Evolutionary conservation across 2,888 invertebrate species (phyloP), one percentile per base, ranked within the genome.

Genomic region (Crematogaster levior): DNA sequence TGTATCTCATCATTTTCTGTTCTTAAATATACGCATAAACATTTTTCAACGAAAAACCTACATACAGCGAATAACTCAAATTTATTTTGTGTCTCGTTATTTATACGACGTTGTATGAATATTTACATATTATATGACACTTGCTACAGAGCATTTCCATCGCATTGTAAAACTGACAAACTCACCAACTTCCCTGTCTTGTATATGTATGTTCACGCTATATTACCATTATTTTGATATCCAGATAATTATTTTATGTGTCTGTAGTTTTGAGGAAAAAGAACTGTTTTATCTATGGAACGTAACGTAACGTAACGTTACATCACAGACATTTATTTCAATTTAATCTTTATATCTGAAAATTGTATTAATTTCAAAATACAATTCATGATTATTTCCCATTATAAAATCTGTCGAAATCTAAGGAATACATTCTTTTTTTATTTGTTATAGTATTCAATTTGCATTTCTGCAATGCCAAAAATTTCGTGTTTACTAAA

Each of bases 21-120:
- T 27, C 12, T 75, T 53, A 75, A 75, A 15, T 51, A 51, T 75
- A 75, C 51, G 53, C n/a, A 9, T 15, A n/a, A 5, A 0, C 65
- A 75, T 70, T 84, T 61, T 74, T 75, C 51, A 27, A 58, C 27
- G 40, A 24, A 56, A 77, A 24, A 21, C 12, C 56, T 18, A 27
- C 37, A 18, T 58, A 51, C 34, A 12, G 18, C 73, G 61, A 84
- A 70, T 77, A 84, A 84, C 63, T 81, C 46, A 30, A 65, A 27
- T 81, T 81, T 73, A 73, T 66, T 77, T 83, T 61, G 18, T 43
- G 65, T 48, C 43, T 65, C 73, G 66, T 83, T 81, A 68, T 85
- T 85, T n/a, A n/a, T 84, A 84, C 53, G 66, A 24, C 15, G 34
- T 61, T 58, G 58, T n/a, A n/a, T 81, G 73, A 86, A 86, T 81